A percentile compares a stretch with the other conserved stretches of the same genome.
Conservation (phyloP, 1,140 invertebrate species). For the Drosophila leontia region DNA sequence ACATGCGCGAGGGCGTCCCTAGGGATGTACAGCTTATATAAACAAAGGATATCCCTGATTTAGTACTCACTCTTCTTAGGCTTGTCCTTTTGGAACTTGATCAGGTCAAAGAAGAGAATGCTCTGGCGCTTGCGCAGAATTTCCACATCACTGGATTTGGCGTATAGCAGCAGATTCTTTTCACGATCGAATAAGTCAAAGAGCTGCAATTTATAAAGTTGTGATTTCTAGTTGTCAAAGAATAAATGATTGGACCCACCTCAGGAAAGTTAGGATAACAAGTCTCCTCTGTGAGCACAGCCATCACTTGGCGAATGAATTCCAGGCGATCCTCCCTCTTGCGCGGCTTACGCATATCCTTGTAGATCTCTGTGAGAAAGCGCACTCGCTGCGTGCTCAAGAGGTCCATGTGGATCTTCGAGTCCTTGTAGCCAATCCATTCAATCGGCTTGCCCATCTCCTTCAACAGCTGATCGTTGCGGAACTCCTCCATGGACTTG, state of each 20-base stretch:
- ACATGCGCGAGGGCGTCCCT: constrained; percentile 75
- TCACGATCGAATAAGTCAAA: constrained; percentile 81
- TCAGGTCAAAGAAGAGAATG: constrained; percentile 76
- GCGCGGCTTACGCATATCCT: constrained; percentile 72
- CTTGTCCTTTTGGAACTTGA: constrained; percentile 64
- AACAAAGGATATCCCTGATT: no score
- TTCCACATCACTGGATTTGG: constrained; percentile 73
- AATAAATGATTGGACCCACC: constrained; percentile 23
- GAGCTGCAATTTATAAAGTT: constrained; percentile 36
- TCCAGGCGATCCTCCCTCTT: constrained; percentile 61
- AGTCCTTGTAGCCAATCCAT: constrained; percentile 86
- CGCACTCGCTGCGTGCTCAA: constrained; percentile 87
- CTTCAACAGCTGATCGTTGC: constrained; percentile 85
- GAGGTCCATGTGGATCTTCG: constrained; percentile 86
- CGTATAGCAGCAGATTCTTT: constrained; percentile 71
- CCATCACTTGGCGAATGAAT: constrained; percentile 61
- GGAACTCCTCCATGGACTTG: constrained; percentile 84
- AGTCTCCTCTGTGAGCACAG: constrained; percentile 61
- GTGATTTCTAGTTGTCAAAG: neutral
- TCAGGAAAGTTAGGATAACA: constrained; percentile 75
- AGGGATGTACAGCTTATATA: neutral
- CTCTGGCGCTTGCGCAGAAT: constrained; percentile 76
- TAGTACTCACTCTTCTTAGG: constrained; percentile 44
- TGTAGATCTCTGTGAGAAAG: constrained; percentile 86
- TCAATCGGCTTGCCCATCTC: constrained; percentile 86